A percentile compares a stretch with the other conserved stretches of the same genome.
Evolutionary conservation across 2,888 invertebrate species (phyloP).

Genomic region (Hemicrepidius hirtus): DNA sequence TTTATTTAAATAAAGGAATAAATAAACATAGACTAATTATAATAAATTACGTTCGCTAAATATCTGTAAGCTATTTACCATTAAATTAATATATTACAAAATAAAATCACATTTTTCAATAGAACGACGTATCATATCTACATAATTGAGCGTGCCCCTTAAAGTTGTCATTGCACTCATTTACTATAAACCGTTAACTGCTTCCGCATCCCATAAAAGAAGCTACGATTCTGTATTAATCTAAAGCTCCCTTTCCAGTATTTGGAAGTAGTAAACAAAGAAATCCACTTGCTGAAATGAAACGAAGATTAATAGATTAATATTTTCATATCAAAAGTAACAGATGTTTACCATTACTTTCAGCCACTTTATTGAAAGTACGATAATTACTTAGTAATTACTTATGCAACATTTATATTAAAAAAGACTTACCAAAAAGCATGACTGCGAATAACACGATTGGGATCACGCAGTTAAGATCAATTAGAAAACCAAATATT

Average conservation of each 20-base stretch:
- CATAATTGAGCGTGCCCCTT: not conserved
- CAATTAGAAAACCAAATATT: conserved; percentile 86
- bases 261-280: conserved; percentile 85
- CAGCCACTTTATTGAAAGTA: not conserved
- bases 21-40: not conserved
- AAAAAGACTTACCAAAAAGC: conserved; percentile 79
- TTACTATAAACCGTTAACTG: not conserved
- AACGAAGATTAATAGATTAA: conserved; percentile 17
- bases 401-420: not conserved
- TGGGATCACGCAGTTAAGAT: conserved; percentile 85
- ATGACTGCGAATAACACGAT: conserved; percentile 83
- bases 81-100: conserved; percentile 11
- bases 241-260: conserved; percentile 83
- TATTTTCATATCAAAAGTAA: not conserved
- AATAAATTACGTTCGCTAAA: conserved; percentile 1
- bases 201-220: no score
- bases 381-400: not conserved
- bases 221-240: conserved; percentile 68
- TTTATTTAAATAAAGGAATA: not conserved
- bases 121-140: not conserved
- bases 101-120: conserved; percentile 18
- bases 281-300: conserved; percentile 80
- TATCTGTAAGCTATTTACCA: not conserved
- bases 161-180: not conserved
- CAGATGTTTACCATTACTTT: not conserved